Base-by-base conservation (phyloP, 2,888 invertebrate species). In the Proisotoma minuta region DNA sequence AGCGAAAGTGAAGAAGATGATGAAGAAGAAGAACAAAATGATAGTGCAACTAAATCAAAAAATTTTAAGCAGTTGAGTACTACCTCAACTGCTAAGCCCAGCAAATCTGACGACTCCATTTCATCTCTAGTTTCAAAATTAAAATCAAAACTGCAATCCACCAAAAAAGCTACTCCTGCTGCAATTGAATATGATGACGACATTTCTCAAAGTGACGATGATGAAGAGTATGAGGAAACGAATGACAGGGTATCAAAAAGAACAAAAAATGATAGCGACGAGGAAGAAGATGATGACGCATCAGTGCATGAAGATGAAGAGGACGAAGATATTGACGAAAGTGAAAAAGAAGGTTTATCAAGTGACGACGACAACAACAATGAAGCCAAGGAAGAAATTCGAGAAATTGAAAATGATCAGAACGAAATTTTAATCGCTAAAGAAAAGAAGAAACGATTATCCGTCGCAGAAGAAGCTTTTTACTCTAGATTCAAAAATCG, bases 381-480 rank as follows among this genome's bases (percentile, higher is more conserved):
- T 18, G 24, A 3, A n/a, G 52, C 4, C 15, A 3, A 4, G 18
- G 43, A 18, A n/a, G 43, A 5, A 47, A 23, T 4, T 8, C 50
- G 8, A 50, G 26, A 50, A n/a, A 23, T 50, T 20, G 4, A 8
- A n/a, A 28, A 27, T 18, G 27, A 3, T 51, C 27, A n/a, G 26
- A 18, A 27, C 15, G 5, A 27, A 51, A 27, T 2, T 24, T 15
- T 27, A 43, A 10, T 51, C n/a, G 10, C 15, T 56, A 62, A 3
- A 69, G 60, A 62, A 3, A 71, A 71, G 34, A 53, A 53, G 40
- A 57, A 26, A 1, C 62, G 71, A 23, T 57, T 63, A 2, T 62
- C 57, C 10, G 66, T 72, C 39, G 73, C 70, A 0, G 70, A 69
- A 24, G 64, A 68, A 18, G 66, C 65, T 0, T 73, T 70, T 56